A percentile compares a stretch with the other conserved stretches of the same genome.
phyloP scores from a whole-genome alignment of 2,113 vertebrate genomes.

The Zootoca vivipara region DNA sequence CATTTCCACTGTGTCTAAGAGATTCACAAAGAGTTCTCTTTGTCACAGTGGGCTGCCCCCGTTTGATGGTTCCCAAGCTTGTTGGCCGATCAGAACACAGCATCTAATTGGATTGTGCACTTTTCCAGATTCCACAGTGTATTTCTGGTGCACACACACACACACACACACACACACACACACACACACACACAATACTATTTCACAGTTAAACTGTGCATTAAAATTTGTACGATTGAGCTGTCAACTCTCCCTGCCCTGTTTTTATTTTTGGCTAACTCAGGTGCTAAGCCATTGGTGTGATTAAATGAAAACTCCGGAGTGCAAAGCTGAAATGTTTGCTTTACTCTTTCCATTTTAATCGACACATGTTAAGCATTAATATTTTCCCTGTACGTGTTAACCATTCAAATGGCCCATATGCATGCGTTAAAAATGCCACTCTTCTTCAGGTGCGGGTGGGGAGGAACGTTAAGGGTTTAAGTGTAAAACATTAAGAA shows the following conservation, averaged over 20 bases:
- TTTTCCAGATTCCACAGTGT: too few relatives aligned
- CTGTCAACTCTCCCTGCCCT: not conserved
- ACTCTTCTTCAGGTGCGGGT: slow-evolving; percentile 43
- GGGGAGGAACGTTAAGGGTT: slow-evolving; percentile 60
- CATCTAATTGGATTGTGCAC: too few relatives aligned
- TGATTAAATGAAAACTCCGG: slow-evolving; percentile 38
- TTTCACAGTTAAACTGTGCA: too few relatives aligned
- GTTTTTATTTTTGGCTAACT: not conserved
- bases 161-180: too few relatives aligned
- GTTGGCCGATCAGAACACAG: too few relatives aligned
- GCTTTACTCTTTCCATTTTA: slow-evolving; percentile 34
- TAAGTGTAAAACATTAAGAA: slow-evolving; percentile 56
- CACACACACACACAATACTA: too few relatives aligned
- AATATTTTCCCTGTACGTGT: slow-evolving; percentile 45
- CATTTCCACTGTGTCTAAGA: too few relatives aligned
- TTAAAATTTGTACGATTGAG: too few relatives aligned
- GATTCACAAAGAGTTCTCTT: too few relatives aligned
- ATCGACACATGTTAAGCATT: slow-evolving; percentile 46
- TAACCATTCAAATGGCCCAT: not conserved
- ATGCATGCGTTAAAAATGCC: slow-evolving; percentile 31
- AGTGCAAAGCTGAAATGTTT: slow-evolving; percentile 42
- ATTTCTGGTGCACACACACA: too few relatives aligned
- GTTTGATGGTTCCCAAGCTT: too few relatives aligned
- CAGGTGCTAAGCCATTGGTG: slow-evolving; percentile 12
- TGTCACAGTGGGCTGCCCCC: too few relatives aligned